Evolutionary conservation across 2,113 vertebrate species (phyloP).

Genomic region (Panthera leo): DNA sequence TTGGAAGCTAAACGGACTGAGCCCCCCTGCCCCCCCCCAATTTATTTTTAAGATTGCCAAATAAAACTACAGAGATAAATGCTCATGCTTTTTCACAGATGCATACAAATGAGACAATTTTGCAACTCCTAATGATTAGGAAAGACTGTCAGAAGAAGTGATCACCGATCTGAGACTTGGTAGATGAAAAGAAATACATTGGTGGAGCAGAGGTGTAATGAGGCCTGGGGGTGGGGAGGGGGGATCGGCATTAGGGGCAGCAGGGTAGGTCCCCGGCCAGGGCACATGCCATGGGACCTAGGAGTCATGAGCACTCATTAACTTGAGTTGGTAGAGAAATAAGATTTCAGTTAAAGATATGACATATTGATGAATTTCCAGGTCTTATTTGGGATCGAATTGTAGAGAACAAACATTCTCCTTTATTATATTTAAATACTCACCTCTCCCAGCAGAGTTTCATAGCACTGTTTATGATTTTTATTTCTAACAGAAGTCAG

Average conservation of each 20-base stretch:
- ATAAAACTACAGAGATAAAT: neutral
- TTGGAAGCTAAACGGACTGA: too few species aligned
- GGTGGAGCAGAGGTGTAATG: neutral
- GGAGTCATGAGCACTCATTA: neutral
- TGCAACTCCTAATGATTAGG: neutral
- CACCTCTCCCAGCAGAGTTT: neutral
- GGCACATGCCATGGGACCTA: neutral
- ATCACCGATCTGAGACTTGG: neutral
- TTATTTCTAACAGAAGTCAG: neutral
- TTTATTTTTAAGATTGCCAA: neutral
- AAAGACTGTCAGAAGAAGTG: neutral
- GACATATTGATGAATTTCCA: neutral
- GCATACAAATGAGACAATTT: neutral
- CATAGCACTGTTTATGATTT: neutral
- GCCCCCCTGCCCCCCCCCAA: too few species aligned
- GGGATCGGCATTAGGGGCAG: neutral
- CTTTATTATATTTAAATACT: neutral
- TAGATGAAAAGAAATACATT: neutral
- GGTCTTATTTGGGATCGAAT: neutral
- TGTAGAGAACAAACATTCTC: neutral
- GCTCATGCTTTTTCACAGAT: neutral
- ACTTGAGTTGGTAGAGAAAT: neutral
- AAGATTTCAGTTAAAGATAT: neutral
- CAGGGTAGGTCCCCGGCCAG: too few species aligned
- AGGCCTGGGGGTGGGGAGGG: neutral